Evolutionary conservation across 2,888 invertebrate species (phyloP), one percentile per base, ranked within the genome.

Genomic region (Cataglyphis altisquamis): DNA sequence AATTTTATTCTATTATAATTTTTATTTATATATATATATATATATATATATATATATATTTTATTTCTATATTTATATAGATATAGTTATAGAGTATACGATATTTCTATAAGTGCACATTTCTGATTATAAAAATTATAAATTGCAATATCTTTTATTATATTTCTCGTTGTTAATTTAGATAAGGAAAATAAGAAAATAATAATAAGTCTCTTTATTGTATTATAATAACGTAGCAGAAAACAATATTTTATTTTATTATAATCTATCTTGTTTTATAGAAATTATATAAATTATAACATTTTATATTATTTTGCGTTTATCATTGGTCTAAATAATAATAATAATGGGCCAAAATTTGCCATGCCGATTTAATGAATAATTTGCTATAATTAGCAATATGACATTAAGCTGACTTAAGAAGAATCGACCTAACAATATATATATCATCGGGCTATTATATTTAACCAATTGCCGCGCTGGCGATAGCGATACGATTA

Each of bases 371-470:
- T 73, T 45, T 25, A 45, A 36, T 12, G 21, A 60, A 36, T 9
- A 25, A 45, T 25, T 80, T n/a, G 48, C 48, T n/a, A 73, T 80
- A 80, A 80, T 72, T 73, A 80, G 78, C 60, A 60, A 36, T 21
- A 36, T 2, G 45, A 9, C 32, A 10, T 32, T 32, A 72, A 73
- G 32, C 8, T 32, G 45, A 45, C 4, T 41, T 12, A 12, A 60
- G 78, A 73, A 57, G 78, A 73, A 57, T 36, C 45, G 45, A 36
- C 60, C 60, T 60, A 80, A 78, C 74, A 73, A 73, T 68, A 67
- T 52, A 52, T 78, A 45, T 75, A 68, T 78, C 32, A 21, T 45
- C 32, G 32, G 39, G 45, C 60, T 73, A 80, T 32, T 32, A 6
- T 36, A 73, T 73, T 80, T 80, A 74, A 73, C 18, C 78, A 80